Percentiles rank a stretch among this genome's conserved stretches.
These are phyloP conservation scores for Neolamprologus falcicula DNA, from an alignment of 2,113 vertebrate genomes.

Conservation along the genomic window DNA sequence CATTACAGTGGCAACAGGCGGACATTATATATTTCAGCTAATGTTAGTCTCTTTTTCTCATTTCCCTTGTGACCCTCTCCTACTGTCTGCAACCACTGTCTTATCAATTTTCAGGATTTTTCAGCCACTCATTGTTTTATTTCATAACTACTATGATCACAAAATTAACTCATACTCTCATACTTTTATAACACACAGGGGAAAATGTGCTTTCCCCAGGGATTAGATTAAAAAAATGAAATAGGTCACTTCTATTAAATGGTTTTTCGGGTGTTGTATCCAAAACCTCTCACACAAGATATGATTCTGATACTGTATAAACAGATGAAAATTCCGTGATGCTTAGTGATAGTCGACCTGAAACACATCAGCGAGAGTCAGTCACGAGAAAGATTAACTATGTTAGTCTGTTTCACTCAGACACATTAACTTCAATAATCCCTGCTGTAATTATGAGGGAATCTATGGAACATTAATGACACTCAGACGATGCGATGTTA, in stretches of 20 bases:
- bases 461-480: slow-evolving; percentile 1
- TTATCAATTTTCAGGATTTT: neutral
- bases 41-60: neutral
- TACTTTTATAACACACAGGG: neutral
- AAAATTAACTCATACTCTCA: neutral
- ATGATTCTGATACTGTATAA: neutral
- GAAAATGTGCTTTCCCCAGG: neutral
- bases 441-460: slow-evolving; percentile 18
- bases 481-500: neutral
- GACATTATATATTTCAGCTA: slow-evolving; percentile 33
- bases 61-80: neutral
- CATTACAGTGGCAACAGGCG: neutral
- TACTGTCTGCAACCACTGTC: neutral
- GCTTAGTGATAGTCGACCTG: neutral
- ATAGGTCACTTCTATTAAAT: slow-evolving; percentile 2
- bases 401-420: neutral
- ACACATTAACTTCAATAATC: slow-evolving; percentile 33
- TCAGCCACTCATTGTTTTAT: neutral
- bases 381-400: neutral
- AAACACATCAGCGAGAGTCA: neutral
- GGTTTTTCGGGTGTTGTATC: neutral
- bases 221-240: neutral
- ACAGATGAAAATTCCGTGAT: neutral
- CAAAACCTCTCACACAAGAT: slow-evolving; percentile 2
- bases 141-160: neutral